Evolutionary conservation across 2,888 invertebrate genomes (phyloP).

Genomic region (Polyommatus iphigenia): DNA sequence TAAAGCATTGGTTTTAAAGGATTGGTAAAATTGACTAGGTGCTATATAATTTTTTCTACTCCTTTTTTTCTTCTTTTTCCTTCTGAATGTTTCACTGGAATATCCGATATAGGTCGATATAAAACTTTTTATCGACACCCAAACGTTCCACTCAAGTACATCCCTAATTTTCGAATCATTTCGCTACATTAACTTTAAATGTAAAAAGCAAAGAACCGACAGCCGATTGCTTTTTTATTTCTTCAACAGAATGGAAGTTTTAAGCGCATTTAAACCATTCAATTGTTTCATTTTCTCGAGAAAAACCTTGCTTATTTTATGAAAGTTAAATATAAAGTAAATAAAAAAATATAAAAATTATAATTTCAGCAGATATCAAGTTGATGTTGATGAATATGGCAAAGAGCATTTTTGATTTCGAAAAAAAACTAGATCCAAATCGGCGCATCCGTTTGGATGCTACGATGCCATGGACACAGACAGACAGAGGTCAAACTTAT

Average conservation of each 20-base stretch:
- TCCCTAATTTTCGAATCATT: constrained; percentile 31
- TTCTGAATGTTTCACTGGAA: not conserved
- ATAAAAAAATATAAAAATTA: no score
- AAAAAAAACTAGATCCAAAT: no score
- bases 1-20: no score
- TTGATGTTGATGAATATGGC: no score
- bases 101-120: not conserved
- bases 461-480: no score
- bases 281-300: not conserved
- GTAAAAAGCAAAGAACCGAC: constrained; percentile 22
- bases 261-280: not conserved
- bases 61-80: not conserved
- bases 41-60: no score
- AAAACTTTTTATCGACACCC: constrained; percentile 11
- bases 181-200: constrained; percentile 26
- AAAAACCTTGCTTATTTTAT: not conserved
- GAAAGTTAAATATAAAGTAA: not conserved
- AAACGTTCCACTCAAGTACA: not conserved
- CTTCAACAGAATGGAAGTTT: not conserved
- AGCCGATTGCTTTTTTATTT: constrained; percentile 18
- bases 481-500: no score
- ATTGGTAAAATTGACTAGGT: no score
- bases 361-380: no score
- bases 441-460: no score
- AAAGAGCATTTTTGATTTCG: no score